Conservation (phyloP, 2,888 invertebrate genomes). For the Oscheius sp. region DNA sequence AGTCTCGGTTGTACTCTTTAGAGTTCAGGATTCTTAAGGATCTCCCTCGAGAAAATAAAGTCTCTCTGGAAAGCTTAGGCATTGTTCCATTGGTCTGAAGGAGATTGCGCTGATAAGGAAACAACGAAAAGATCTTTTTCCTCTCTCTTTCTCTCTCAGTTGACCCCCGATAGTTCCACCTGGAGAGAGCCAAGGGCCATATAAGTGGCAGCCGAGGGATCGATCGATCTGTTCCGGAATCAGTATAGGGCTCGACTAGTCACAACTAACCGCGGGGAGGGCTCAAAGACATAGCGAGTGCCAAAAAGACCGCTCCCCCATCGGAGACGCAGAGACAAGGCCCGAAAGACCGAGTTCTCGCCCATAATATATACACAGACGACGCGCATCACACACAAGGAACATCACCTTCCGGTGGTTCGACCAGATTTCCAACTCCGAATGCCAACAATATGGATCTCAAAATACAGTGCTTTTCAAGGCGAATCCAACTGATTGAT, state of each 20-base stretch:
- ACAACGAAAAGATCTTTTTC: neutral
- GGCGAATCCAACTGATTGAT: no score
- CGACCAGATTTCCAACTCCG: no score
- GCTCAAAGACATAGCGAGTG: neutral
- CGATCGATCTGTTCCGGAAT: constrained; percentile 12
- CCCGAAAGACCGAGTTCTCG: constrained; percentile 4
- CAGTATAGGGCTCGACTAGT: constrained; percentile 1
- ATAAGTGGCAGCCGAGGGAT: constrained; percentile 5
- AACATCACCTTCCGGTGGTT: neutral
- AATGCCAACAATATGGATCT: neutral
- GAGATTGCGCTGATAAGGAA: neutral
- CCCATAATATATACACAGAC: constrained; percentile 3
- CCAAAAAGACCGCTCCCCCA: neutral
- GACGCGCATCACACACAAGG: no score
- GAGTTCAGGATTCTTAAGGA: no score
- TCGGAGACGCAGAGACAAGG: neutral
- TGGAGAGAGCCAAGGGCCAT: neutral
- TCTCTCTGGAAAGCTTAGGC: no score
- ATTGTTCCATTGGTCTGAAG: no score
- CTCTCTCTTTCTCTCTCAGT: neutral
- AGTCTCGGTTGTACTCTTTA: no score
- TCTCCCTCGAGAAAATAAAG: no score
- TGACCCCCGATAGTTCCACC: neutral
- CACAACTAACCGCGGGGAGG: neutral
- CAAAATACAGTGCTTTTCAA: neutral